Percentiles rank a stretch among this genome's conserved stretches.
These are phyloP conservation scores for Leptobrachium ailaonicum DNA, from an alignment of 2,113 vertebrate genomes.

Conservation along the genomic window DNA sequence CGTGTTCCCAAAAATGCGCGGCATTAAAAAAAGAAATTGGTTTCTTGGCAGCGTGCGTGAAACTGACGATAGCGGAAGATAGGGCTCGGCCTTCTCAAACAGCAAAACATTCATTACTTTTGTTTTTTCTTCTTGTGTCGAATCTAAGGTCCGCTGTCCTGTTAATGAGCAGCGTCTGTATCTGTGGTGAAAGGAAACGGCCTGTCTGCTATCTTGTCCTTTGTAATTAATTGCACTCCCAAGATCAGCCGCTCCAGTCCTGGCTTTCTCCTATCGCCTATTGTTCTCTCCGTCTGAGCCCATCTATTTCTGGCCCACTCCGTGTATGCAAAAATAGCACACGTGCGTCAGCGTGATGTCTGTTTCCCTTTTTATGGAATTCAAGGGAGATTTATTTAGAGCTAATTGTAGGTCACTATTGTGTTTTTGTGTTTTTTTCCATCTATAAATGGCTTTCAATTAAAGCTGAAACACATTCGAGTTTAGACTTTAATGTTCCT, in stretches of 20 bases:
- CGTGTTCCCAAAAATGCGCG: background rate
- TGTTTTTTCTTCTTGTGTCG: constrained; percentile 7
- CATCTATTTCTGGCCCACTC: constrained; percentile 76
- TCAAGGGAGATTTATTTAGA: constrained; percentile 82
- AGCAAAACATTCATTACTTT: background rate
- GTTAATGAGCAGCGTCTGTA: constrained; percentile 25
- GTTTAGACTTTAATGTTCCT: background rate
- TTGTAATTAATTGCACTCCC: constrained; percentile 29
- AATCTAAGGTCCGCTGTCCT: background rate
- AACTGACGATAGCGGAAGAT: constrained; percentile 34
- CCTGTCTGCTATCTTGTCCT: constrained; percentile 42
- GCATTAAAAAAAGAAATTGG: constrained; percentile 5
- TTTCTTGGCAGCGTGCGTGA: constrained; percentile 1
- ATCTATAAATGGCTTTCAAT: constrained; percentile 66
- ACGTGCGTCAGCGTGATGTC: constrained; percentile 80
- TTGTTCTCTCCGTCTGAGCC: constrained; percentile 63
- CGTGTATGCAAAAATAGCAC: constrained; percentile 64
- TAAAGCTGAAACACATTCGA: constrained; percentile 56
- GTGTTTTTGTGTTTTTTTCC: constrained; percentile 75
- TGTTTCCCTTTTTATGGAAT: constrained; percentile 86
- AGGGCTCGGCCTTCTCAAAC: background rate
- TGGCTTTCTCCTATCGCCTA: constrained; percentile 52
- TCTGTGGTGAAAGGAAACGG: constrained; percentile 24
- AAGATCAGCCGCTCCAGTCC: constrained; percentile 6
- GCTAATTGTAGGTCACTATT: constrained; percentile 73